Base-by-base conservation (phyloP, 2,888 invertebrate species). In the Lithophane socia region DNA sequence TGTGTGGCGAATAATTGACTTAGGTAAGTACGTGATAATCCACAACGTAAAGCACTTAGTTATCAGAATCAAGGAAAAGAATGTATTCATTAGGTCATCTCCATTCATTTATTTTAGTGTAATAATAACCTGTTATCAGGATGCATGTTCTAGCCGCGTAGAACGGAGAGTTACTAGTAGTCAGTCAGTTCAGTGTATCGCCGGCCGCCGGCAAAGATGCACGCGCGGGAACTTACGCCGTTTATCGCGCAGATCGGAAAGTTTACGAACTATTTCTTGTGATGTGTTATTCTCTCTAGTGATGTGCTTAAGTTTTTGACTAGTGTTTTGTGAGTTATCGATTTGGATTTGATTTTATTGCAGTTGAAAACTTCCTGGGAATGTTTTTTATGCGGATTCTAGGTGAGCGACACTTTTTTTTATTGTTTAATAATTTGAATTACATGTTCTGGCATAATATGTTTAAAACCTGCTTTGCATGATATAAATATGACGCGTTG, bases 171-270 rank as follows among this genome's bases (percentile, higher is more conserved):
- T 18, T 10, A 3, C 10, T n/a, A n/a, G n/a, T 10, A 12, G 37
- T 12, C 12, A 52, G 58, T 60, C 86, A 87, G 87, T 87, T 60
- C 86, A 87, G 87, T 87, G 65, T 77, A 21, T 47, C 76, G 76
- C 69, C 73, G 73, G 13, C 69, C 2, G 65, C 67, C 73, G 78
- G 67, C 54, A 56, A 64, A 58, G 68, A 61, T 47, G 78, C 79
- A 79, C 86, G 87, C 29, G 63, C 56, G 21, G 10, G 13, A 12
- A 0, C 0, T 4, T 12, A 37, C 69, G 76, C 69, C 73, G 68
- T 69, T 79, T 77, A 42, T 37, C 47, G 72, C 13, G 61, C n/a
- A 58, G 12, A 67, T 74, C 73, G 75, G 73, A 86, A 87, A 87
- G 84, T 87, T 87, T 80, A 18, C 82, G 79, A 80, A 78, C 64